A percentile compares a stretch with the other conserved stretches of the same genome.
Evolutionary conservation across 2,113 vertebrate species (phyloP).

Genomic region (Hyaena hyaena): DNA sequence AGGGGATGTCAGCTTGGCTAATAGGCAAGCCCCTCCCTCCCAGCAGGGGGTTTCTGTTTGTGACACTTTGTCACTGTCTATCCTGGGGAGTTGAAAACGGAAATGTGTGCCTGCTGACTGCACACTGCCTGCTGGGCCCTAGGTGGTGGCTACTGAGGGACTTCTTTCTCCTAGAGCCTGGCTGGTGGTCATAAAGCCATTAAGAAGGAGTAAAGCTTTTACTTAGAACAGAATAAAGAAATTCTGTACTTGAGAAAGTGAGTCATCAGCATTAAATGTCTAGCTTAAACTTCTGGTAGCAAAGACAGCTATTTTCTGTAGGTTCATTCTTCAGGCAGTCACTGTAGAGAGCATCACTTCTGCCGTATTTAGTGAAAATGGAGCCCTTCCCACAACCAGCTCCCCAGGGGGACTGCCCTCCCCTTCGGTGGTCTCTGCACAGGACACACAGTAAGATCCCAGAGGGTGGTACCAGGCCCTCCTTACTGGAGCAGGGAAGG

Average conservation of each 20-base stretch:
- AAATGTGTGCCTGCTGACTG: background rate
- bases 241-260: conserved; percentile 8
- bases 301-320: conserved; percentile 2
- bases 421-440: background rate
- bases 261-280: conserved; percentile 29
- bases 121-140: background rate
- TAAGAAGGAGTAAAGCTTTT: conserved; percentile 20
- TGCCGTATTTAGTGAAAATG: background rate
- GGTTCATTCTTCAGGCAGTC: background rate
- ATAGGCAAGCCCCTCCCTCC: background rate
- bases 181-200: background rate
- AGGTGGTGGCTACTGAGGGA: background rate
- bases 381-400: background rate
- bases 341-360: background rate
- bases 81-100: background rate
- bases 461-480: background rate
- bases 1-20: background rate
- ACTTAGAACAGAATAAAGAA: conserved; percentile 33
- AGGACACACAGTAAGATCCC: background rate
- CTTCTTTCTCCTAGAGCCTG: background rate
- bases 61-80: background rate
- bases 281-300: conserved; percentile 34
- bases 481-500: background rate
- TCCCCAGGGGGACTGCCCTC: background rate
- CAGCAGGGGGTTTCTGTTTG: background rate